Evolutionary conservation across 1,140 invertebrate species (phyloP).

Genomic region (Monochamus saltuarius): DNA sequence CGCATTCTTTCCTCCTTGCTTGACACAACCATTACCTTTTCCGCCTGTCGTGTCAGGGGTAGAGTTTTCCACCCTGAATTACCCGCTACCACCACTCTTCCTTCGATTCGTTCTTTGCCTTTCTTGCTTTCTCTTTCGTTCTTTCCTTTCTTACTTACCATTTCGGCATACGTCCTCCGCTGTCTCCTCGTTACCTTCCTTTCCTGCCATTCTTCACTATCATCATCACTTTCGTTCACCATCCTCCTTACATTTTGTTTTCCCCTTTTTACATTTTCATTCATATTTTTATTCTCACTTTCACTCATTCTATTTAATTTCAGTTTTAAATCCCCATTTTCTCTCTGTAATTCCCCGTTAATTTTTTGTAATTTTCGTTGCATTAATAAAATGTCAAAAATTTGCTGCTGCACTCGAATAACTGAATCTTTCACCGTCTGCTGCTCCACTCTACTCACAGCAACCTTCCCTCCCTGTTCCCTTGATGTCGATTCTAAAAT

Average conservation of each 20-base stretch:
- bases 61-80: too few species aligned
- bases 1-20: slow-evolving; percentile 5
- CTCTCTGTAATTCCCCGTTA: too few species aligned
- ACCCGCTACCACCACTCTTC: neutral
- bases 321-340: too few species aligned
- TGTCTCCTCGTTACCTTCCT: neutral
- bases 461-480: too few species aligned
- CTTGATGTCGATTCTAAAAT: too few species aligned
- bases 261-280: neutral
- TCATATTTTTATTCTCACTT: neutral
- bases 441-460: too few species aligned
- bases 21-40: neutral
- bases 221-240: neutral
- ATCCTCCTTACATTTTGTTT: neutral
- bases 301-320: too few species aligned
- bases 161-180: neutral
- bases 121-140: neutral
- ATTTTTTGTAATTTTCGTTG: too few species aligned
- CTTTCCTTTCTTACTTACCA: neutral
- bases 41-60: neutral
- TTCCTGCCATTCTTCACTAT: too few species aligned
- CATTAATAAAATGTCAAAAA: too few species aligned
- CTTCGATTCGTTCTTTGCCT: neutral
- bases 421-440: too few species aligned
- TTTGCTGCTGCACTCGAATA: too few species aligned